phyloP scores from a whole-genome alignment of 2,113 vertebrate species.

The Ceyx margarethae region DNA sequence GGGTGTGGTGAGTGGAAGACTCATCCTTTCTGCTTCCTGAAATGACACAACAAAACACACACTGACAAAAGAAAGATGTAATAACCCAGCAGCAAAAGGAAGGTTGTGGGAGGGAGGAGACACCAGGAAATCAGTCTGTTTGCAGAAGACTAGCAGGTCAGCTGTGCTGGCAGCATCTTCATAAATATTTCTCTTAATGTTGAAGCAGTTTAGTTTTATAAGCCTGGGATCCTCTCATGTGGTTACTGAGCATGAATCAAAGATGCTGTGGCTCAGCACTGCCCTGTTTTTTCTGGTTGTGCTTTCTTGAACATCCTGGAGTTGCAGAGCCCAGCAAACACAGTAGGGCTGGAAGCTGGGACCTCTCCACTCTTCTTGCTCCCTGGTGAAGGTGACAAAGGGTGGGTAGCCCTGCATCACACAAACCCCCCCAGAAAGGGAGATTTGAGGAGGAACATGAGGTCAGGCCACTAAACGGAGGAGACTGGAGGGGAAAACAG shows the following conservation, averaged over 20 bases:
- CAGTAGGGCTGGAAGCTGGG: background rate
- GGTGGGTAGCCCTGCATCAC: background rate
- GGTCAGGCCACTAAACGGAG: accelerated
- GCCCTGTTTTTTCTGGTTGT: constrained; percentile 15
- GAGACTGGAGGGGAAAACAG: background rate
- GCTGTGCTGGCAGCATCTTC: constrained; percentile 21
- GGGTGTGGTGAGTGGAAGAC: accelerated
- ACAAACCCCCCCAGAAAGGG: background rate
- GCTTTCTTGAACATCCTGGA: background rate
- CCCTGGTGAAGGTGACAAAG: accelerated
- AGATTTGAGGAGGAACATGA: background rate
- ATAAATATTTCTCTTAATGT: constrained; percentile 44
- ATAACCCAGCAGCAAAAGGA: background rate
- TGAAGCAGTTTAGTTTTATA: constrained; percentile 22
- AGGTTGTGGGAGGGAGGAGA: background rate
- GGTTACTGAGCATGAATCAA: constrained; percentile 31
- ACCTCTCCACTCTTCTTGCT: background rate
- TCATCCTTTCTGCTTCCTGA: background rate
- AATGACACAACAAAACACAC: background rate
- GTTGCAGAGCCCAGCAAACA: background rate
- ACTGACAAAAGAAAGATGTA: background rate
- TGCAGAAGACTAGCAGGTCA: constrained; percentile 10
- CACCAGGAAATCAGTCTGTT: constrained; percentile 13
- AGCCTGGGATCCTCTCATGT: constrained; percentile 25
- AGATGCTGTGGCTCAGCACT: background rate